A percentile compares a stretch with the other conserved stretches of the same genome.
These are phyloP conservation scores for Candoia aspera DNA, from an alignment of 2,113 vertebrate species.

Conservation along the genomic window DNA sequence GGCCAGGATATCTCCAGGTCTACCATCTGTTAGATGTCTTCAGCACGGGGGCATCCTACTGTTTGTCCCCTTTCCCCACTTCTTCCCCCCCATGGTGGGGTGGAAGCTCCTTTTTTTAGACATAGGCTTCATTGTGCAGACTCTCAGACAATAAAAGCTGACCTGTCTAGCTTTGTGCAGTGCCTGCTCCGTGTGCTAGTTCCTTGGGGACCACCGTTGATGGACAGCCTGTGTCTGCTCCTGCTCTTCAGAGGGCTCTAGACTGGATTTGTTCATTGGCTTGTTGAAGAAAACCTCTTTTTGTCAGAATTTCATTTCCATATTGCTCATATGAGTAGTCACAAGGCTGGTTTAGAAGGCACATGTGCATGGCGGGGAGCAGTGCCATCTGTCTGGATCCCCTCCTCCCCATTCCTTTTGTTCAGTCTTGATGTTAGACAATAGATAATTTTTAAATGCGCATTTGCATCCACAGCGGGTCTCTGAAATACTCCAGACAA, in stretches of 20 bases:
- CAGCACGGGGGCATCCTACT: neutral
- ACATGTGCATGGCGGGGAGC: too few relatives aligned
- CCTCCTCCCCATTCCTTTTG: neutral
- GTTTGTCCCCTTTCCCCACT: neutral
- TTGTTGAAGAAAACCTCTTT: neutral
- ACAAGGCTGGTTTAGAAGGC: neutral
- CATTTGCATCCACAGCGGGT: neutral
- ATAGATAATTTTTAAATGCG: neutral
- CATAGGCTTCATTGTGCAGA: neutral
- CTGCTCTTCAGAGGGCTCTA: neutral
- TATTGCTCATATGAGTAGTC: neutral
- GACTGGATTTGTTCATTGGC: neutral
- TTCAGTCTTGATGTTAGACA: neutral
- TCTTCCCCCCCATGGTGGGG: neutral
- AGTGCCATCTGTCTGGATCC: neutral
- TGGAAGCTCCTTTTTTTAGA: neutral
- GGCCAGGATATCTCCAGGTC: conserved; percentile 6
- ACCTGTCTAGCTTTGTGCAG: neutral
- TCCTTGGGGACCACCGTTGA: neutral
- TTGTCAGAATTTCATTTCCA: neutral
- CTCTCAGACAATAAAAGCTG: neutral
- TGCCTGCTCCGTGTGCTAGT: neutral
- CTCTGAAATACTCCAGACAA: neutral
- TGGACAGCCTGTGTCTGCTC: neutral
- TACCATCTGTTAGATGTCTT: conserved; percentile 24